Base-by-base conservation (phyloP, 2,797 vertebrate genomes). In the Tapirus indicus region DNA sequence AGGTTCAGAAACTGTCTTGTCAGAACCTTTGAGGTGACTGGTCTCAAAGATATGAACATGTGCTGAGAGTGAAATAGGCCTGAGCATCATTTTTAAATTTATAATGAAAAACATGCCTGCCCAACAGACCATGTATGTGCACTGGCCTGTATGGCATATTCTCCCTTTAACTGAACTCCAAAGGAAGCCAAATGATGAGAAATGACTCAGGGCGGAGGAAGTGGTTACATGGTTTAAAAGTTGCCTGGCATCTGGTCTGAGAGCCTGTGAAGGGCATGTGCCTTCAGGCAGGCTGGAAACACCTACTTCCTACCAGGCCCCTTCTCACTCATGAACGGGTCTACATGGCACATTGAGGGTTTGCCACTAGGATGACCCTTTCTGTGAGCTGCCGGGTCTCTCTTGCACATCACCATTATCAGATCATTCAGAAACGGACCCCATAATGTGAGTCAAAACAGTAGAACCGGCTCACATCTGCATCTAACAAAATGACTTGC, bases 241-340 rank as follows among this genome's bases (percentile, higher is more conserved):
- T 69, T 44, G 41, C n/a, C 88, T 49, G 72, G 60, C 12, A 6
- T 66, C 52, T 77, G 80, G 38, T 14, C 13, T 79, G 71, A 77
- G 2, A 66, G 78, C 41, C 27, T 49, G 7, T 0, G 4, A 68
- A 14, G 41, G 64, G 3, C 17, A 2, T 18, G 4, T 29, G 49
- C 25, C 10, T 69, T 47, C 49, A 44, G 56, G 38, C 23, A 72
- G 71, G 47, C 12, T 1, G 29, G 41, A 18, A 12, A 29, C 14
- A 7, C 47, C 27, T 9, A 1, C 64, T 13, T 35, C 23, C 52
- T 10, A 12, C 7, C 16, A 0, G 17, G 49, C 29, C 7, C 21
- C 3, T 87, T 49, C 54, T 49, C 47, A 49, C 75, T 44, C 1
- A 0, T n/a, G 54, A 32, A 14, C 0, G 1, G 7, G 27, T 44